A percentile compares a stretch with the other conserved stretches of the same genome.
Evolutionary conservation across 2,113 vertebrate genomes (phyloP).

Genomic region (Pollimyrus isidori): DNA sequence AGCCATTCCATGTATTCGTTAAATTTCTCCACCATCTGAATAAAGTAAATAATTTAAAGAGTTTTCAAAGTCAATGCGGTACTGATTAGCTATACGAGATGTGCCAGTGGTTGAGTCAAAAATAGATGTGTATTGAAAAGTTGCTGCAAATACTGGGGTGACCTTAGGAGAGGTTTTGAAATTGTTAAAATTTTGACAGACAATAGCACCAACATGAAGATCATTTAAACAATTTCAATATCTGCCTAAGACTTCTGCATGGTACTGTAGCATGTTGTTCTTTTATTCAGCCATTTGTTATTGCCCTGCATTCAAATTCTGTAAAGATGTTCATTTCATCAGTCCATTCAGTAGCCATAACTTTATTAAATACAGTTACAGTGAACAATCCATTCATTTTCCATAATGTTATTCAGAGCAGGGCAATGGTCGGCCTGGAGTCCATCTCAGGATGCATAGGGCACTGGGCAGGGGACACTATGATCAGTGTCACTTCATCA

Average conservation of each 20-base stretch:
- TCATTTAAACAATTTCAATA: background rate
- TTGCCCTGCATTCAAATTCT: background rate
- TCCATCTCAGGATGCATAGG: background rate
- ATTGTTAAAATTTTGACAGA: background rate
- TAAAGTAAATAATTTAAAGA: background rate
- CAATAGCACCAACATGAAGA: background rate
- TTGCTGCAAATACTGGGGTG: no score
- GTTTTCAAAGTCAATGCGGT: background rate
- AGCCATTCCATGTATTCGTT: background rate
- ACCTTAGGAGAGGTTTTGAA: background rate
- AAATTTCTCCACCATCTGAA: background rate
- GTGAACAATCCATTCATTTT: background rate
- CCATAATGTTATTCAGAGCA: background rate
- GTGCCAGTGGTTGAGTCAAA: background rate
- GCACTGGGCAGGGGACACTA: background rate
- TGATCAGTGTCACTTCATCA: background rate
- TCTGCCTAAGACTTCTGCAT: background rate
- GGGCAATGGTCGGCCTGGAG: background rate
- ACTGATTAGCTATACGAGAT: background rate
- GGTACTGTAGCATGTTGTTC: background rate
- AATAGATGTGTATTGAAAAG: background rate
- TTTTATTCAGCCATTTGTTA: background rate
- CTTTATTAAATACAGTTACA: background rate
- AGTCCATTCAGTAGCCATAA: background rate
- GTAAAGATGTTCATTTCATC: background rate